Conservation (phyloP, 2,113 vertebrate genomes). For the Pithys albifrons region DNA sequence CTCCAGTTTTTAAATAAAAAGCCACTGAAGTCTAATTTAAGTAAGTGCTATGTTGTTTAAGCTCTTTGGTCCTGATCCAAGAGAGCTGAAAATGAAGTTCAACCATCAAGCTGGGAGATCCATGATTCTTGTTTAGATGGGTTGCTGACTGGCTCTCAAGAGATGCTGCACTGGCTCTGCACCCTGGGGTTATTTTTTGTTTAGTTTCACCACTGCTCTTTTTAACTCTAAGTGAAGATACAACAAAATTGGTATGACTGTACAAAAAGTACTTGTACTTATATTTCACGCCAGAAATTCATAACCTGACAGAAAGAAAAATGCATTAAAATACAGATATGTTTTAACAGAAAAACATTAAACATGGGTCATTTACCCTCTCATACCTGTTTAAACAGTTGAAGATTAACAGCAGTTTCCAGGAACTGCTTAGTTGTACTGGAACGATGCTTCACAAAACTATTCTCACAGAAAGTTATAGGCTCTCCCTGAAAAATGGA, state of each 20-base stretch:
- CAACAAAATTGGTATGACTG: neutral
- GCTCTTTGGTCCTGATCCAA: neutral
- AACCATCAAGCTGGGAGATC: neutral
- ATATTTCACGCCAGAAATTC: neutral
- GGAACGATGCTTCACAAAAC: constrained; percentile 91
- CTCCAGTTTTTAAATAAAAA: neutral
- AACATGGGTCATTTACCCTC: neutral
- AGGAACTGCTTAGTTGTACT: constrained; percentile 90
- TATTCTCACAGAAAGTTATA: constrained; percentile 92
- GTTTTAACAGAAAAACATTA: neutral
- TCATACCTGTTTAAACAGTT: constrained; percentile 97
- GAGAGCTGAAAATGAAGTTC: constrained; percentile 1
- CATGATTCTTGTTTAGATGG: neutral
- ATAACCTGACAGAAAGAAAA: neutral
- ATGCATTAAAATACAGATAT: neutral
- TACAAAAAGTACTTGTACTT: neutral
- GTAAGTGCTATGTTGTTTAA: neutral
- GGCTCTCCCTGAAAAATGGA: constrained; percentile 86
- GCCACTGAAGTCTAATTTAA: neutral
- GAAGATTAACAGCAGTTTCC: constrained; percentile 93
- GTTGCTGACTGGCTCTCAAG: neutral
- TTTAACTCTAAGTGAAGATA: neutral
- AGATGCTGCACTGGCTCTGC: neutral
- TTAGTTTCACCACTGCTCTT: neutral
- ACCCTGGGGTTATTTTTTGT: neutral